These are phyloP conservation scores for Anthopleura xanthogrammica DNA, from an alignment of 92 coral and sea anemone genomes.

Conservation along the genomic window DNA sequence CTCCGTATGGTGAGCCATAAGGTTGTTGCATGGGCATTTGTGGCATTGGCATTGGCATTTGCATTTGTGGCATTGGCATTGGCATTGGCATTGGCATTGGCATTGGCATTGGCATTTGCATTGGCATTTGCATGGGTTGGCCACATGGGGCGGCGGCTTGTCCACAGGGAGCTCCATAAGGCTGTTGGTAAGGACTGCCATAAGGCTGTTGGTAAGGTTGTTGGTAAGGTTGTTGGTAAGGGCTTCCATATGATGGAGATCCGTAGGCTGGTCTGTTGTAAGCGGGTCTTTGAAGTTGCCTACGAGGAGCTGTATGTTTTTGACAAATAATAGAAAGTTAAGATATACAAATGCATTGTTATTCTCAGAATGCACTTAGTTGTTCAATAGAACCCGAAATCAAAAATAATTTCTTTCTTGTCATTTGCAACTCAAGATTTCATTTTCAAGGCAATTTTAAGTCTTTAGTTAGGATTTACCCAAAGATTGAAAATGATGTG, in stretches of 20 bases:
- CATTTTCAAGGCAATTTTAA: too few species aligned
- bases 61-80: slow-evolving; percentile 31
- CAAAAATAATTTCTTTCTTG: too few species aligned
- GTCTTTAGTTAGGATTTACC: too few species aligned
- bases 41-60: slow-evolving; percentile 3
- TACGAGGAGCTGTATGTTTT: background rate
- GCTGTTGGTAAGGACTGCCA: slow-evolving; percentile 5
- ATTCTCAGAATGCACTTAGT: too few species aligned
- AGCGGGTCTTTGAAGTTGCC: background rate
- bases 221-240: background rate
- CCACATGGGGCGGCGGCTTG: slow-evolving; percentile 1
- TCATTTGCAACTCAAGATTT: too few species aligned
- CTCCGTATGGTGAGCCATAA: background rate
- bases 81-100: slow-evolving; percentile 30
- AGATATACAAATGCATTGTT: background rate
- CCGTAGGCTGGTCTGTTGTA: slow-evolving; percentile 5
- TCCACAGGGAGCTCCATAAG: background rate
- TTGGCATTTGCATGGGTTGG: slow-evolving; percentile 30
- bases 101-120: background rate
- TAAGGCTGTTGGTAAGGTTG: background rate
- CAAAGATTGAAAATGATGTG: too few species aligned
- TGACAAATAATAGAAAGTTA: background rate
- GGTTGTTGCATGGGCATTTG: slow-evolving; percentile 6
- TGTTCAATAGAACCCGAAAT: too few species aligned
- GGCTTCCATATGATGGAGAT: slow-evolving; percentile 3